Percentiles rank a stretch among this genome's conserved stretches.
These are phyloP conservation scores for Sphenopsis melanotis DNA, from an alignment of 2,797 vertebrate genomes.

Conservation along the genomic window DNA sequence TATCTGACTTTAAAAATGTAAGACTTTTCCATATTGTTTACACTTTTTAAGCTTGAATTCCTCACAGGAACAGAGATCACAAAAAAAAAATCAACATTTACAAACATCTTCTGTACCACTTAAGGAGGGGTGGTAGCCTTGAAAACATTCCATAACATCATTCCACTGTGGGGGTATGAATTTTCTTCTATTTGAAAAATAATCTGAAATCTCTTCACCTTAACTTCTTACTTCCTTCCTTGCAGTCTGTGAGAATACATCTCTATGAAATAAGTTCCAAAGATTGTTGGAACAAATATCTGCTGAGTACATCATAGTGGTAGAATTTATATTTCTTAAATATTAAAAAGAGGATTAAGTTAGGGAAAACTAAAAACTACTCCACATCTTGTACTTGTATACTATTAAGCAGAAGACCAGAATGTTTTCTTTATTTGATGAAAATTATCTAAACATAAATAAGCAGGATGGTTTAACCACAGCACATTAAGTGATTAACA, in stretches of 20 bases:
- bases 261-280: background rate
- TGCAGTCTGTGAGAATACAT: background rate
- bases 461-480: background rate
- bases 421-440: background rate
- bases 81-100: background rate
- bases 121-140: background rate
- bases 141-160: background rate
- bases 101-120: background rate
- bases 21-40: background rate
- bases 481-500: background rate
- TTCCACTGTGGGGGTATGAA: background rate
- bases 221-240: background rate
- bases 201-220: background rate
- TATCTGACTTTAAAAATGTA: background rate
- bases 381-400: background rate
- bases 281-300: background rate
- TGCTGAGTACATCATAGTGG: background rate
- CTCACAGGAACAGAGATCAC: background rate
- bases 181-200: background rate
- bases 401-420: background rate
- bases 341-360: background rate
- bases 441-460: background rate
- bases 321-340: background rate
- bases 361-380: background rate
- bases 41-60: background rate